A percentile compares a stretch with the other conserved stretches of the same genome.
Conservation (phyloP, 2,797 vertebrate species). For the Alca torda region DNA sequence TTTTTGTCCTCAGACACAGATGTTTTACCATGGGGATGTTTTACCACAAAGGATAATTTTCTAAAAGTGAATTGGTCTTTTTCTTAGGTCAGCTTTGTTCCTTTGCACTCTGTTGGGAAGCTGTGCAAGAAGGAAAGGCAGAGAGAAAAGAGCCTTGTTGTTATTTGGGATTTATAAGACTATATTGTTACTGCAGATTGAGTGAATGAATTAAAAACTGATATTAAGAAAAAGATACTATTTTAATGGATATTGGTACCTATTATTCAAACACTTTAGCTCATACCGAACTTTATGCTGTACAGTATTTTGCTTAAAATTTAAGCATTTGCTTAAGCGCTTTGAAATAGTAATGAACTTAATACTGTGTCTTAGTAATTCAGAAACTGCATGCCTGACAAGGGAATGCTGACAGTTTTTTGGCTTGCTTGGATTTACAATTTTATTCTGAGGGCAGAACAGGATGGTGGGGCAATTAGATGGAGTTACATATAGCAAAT, state of each 20-base stretch:
- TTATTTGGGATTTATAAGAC: neutral
- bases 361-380: neutral
- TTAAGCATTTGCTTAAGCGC: neutral
- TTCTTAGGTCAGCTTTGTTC: neutral
- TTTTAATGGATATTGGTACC: neutral
- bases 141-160: neutral
- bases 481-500: neutral
- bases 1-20: neutral
- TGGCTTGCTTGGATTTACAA: neutral
- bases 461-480: conserved; percentile 13
- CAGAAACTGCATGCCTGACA: neutral
- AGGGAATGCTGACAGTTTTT: neutral
- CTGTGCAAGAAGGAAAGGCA: neutral
- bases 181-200: neutral
- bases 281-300: neutral
- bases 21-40: neutral
- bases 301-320: neutral
- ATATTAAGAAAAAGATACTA: neutral
- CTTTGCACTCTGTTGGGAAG: neutral
- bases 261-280: neutral
- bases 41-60: neutral
- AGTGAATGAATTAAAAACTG: neutral
- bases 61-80: neutral
- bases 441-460: conserved; percentile 17
- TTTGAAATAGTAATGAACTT: neutral